A percentile compares a stretch with the other conserved stretches of the same genome.
Evolutionary conservation across 2,888 invertebrate species (phyloP).

Genomic region (Amorpha juglandis): DNA sequence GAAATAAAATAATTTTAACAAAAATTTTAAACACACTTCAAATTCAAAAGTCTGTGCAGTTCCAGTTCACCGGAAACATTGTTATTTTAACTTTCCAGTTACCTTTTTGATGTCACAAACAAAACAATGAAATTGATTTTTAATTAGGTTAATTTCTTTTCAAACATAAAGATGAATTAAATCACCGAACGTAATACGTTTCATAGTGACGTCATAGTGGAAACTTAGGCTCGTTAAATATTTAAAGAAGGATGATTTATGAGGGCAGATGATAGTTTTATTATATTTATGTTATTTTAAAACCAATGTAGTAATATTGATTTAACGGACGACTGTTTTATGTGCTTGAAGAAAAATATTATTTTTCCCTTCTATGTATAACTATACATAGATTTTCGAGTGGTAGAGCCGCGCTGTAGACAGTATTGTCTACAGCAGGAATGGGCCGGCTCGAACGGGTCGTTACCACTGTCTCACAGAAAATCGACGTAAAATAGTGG

Average conservation of each 20-base stretch:
- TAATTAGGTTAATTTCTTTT: not conserved
- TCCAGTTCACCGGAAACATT: no score
- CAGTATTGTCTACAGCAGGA: no score
- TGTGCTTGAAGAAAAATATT: not conserved
- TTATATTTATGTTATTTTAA: slow-evolving; percentile 16
- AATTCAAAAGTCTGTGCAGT: no score
- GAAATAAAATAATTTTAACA: no score
- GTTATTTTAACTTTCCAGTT: no score
- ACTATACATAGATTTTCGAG: not conserved
- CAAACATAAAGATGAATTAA: not conserved
- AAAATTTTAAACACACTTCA: no score
- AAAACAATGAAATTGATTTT: no score
- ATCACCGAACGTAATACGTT: not conserved
- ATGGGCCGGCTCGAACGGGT: no score
- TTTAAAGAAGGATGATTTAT: slow-evolving; percentile 15
- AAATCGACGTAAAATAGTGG: no score
- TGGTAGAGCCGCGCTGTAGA: no score
- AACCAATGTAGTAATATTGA: not conserved
- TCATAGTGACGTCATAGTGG: not conserved
- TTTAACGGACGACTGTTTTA: not conserved
- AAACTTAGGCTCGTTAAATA: not conserved
- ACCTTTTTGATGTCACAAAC: no score
- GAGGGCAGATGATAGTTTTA: slow-evolving; percentile 12
- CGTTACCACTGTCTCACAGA: no score
- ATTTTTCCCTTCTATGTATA: not conserved